Evolutionary conservation across 2,797 vertebrate species (phyloP).

Genomic region (Telmatherina bonti): DNA sequence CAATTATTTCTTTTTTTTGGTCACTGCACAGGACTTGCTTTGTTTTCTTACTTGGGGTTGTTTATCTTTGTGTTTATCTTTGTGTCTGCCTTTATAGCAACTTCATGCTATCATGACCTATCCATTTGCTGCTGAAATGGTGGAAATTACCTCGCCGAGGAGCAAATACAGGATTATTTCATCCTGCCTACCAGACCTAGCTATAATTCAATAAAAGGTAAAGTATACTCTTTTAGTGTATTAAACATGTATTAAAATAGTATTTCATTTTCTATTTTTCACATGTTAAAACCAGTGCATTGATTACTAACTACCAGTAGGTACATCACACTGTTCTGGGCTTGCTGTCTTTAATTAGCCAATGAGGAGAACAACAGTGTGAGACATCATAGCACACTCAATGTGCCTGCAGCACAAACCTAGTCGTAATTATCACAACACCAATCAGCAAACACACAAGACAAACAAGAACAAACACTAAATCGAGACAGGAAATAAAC

Average conservation of each 20-base stretch:
- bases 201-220: not conserved
- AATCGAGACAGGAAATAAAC: slow-evolving; percentile 57
- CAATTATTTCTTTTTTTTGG: no score
- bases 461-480: slow-evolving; percentile 68
- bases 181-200: not conserved
- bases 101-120: not conserved
- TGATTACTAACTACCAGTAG: slow-evolving; percentile 17
- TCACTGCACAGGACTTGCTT: not conserved
- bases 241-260: no score
- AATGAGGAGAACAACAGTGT: slow-evolving; percentile 69
- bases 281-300: not conserved
- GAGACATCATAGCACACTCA: slow-evolving; percentile 64
- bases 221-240: not conserved
- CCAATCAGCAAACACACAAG: slow-evolving; percentile 69
- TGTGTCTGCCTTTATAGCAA: no score
- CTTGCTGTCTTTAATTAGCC: slow-evolving; percentile 72
- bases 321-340: slow-evolving; percentile 49
- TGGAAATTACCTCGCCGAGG: not conserved
- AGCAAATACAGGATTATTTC: not conserved
- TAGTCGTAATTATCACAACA: slow-evolving; percentile 74
- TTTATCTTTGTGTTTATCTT: no score
- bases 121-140: not conserved
- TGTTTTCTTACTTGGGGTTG: not conserved
- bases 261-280: not conserved
- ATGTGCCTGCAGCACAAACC: slow-evolving; percentile 63